These are phyloP conservation scores for Cheilosia impressa DNA, from an alignment of 2,888 invertebrate genomes.

Conservation along the genomic window DNA sequence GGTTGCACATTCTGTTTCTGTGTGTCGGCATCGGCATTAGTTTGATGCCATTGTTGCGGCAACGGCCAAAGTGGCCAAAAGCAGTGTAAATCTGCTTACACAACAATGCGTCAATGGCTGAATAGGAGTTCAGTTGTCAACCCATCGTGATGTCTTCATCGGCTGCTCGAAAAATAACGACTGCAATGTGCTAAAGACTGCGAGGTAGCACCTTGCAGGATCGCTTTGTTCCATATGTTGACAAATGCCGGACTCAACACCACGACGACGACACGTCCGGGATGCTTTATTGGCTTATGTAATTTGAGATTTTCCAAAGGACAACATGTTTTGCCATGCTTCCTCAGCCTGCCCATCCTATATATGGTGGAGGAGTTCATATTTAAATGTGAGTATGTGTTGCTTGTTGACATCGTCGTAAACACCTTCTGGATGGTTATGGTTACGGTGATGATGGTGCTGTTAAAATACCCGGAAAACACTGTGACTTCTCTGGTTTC, in stretches of 20 bases:
- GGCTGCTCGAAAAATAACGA: conserved; percentile 43
- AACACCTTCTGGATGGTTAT: conserved; percentile 64
- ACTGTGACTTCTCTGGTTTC: conserved; percentile 73
- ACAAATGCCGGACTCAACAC: conserved; percentile 56
- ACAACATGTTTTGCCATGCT: conserved; percentile 71
- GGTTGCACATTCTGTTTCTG: conserved; percentile 59
- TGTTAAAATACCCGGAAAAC: conserved; percentile 74
- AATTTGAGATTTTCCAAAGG: conserved; percentile 66
- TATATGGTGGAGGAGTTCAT: background rate
- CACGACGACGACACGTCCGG: conserved; percentile 7
- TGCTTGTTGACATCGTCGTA: conserved; percentile 73
- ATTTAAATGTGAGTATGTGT: conserved; percentile 56
- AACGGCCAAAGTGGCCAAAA: conserved; percentile 61
- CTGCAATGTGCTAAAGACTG: conserved; percentile 58
- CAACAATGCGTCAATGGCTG: conserved; percentile 60
- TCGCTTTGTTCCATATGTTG: conserved; percentile 54
- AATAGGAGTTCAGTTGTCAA: conserved; percentile 52
- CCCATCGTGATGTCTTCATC: conserved; percentile 63
- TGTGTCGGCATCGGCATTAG: conserved; percentile 40
- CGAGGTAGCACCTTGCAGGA: conserved; percentile 63
- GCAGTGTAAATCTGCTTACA: conserved; percentile 69
- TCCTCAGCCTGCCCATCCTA: conserved; percentile 24
- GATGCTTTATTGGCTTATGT: conserved; percentile 67
- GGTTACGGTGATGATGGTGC: conserved; percentile 52
- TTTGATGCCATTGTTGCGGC: conserved; percentile 73